Evolutionary conservation across 1,140 invertebrate species (phyloP).

Genomic region (Dendrolimus punctatus): DNA sequence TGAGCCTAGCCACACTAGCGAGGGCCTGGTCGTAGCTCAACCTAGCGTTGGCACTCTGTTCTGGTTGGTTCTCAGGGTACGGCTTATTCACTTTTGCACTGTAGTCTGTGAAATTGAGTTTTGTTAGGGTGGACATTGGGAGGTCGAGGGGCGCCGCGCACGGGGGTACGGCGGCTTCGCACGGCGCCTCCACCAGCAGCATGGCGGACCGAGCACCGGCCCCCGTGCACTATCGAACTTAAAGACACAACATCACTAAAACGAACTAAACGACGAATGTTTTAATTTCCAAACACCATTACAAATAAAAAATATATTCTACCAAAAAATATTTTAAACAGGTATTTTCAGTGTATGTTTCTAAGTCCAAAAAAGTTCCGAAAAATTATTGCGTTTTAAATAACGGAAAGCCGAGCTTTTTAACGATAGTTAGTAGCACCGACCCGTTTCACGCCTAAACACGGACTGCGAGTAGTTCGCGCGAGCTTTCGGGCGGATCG

Average conservation of each 20-base stretch:
- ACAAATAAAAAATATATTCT: conserved; percentile 4
- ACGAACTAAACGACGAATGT: conserved; percentile 8
- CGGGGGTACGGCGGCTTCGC: conserved; percentile 66
- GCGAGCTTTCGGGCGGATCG: conserved; percentile 64
- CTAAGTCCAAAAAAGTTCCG: too few species aligned
- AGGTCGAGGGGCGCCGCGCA: conserved; percentile 59
- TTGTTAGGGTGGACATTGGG: conserved; percentile 59
- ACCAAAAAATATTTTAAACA: background rate
- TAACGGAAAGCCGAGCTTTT: conserved; percentile 17
- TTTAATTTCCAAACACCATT: background rate
- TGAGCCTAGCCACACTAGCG: conserved; percentile 39
- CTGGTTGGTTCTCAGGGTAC: conserved; percentile 29
- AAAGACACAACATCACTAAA: conserved; percentile 39
- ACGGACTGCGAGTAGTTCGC: conserved; percentile 30
- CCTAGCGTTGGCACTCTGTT: conserved; percentile 40
- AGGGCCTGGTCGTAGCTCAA: conserved; percentile 53
- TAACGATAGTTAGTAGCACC: conserved; percentile 27
- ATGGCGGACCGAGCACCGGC: conserved; percentile 41
- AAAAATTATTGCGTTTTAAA: conserved; percentile 6
- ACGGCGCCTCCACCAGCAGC: conserved; percentile 64
- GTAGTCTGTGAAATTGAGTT: conserved; percentile 61
- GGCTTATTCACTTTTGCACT: conserved; percentile 59
- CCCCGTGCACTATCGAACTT: conserved; percentile 26
- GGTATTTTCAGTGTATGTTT: too few species aligned
- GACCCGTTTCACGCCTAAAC: conserved; percentile 41